phyloP scores from a whole-genome alignment of 2,113 vertebrate genomes.

The Myotis lucifugus region DNA sequence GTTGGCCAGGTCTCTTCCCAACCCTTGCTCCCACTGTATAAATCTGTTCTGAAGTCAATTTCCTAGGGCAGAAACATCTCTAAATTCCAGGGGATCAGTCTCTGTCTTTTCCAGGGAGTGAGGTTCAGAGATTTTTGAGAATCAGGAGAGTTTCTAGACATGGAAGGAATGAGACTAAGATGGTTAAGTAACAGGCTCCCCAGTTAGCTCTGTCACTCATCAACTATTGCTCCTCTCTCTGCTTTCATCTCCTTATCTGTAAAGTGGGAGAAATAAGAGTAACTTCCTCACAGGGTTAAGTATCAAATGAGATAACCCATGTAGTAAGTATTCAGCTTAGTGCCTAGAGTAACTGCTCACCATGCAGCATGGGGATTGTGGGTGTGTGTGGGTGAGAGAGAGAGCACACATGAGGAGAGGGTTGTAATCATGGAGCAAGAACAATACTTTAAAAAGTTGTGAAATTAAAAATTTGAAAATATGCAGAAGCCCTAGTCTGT shows the following conservation, averaged over 20 bases:
- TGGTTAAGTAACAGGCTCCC: not conserved
- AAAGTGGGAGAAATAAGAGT: not conserved
- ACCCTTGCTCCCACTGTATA: not conserved
- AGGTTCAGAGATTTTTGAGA: not conserved
- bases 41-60: not conserved
- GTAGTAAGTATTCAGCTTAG: not conserved
- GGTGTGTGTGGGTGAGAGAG: not conserved
- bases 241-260: not conserved
- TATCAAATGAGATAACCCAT: not conserved
- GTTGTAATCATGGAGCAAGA: not conserved
- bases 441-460: not conserved
- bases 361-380: not conserved
- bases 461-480: not conserved
- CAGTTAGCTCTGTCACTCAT: not conserved
- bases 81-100: not conserved
- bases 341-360: not conserved
- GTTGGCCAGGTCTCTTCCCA: not conserved
- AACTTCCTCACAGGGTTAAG: not conserved
- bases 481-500: not conserved
- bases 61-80: not conserved
- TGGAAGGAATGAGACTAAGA: not conserved
- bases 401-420: not conserved
- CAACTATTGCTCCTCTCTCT: not conserved
- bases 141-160: not conserved
- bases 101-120: not conserved